Evolutionary conservation across 1,140 invertebrate genomes (phyloP), one percentile per base, ranked within the genome.

Genomic region (Pinna nobilis): DNA sequence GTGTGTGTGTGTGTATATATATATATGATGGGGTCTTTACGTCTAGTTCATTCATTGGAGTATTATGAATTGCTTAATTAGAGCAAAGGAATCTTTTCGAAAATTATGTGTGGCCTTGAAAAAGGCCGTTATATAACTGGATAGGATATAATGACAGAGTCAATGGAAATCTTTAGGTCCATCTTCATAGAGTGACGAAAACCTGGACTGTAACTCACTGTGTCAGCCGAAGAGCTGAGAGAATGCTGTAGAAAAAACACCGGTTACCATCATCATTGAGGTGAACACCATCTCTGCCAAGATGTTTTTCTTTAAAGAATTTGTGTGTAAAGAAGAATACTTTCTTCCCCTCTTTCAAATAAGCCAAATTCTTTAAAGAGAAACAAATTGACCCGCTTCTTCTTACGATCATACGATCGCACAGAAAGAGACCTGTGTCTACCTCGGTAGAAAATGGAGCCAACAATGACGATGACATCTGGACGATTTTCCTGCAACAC

Each of bases 361-460:
- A 32, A n/a, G 20, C 55, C 55, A 59, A 59, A 30, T 32, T 32
- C 55, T 59, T 59, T 59, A 59, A 35, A 35, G 25, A 59, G 55
- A 15, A 59, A 59, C 55, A 32, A 20, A 32, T 59, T 59, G 55
- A 59, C 13, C 11, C 32, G 6, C 20, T 59, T 59, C 32, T 32
- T 35, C 13, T 59, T 59, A n/a, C 55, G 25, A 6, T 35, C 55
- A 59, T 59, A 32, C 23, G 25, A 35, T 13, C 32, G 55, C 11
- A 6, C 11, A 59, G 25, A 32, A 30, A 59, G 25, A 11, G 9
- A 6, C 32, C 55, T 30, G 2, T 25, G 55, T 28, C 55, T 23
- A 1, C 18, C 18, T 13, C 55, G 11, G 6, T 13, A 30, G 32
- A 59, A 59, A 30, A 59, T 32, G 28, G 55, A 59, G 7, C 28